phyloP scores from a whole-genome alignment of 2,888 invertebrate genomes.

The Digitonthophagus gazella region DNA sequence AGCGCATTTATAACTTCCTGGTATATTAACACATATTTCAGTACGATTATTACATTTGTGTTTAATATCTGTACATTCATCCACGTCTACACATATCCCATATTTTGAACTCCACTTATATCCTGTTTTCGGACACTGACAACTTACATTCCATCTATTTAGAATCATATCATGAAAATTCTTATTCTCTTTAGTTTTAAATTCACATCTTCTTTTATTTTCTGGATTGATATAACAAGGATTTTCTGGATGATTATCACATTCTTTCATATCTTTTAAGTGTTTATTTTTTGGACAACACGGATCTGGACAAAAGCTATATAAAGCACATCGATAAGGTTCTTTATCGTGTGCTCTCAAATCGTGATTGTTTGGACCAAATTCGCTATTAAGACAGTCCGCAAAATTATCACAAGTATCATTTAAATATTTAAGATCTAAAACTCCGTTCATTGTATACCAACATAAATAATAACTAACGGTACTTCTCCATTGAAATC shows the following conservation, averaged over 20 bases:
- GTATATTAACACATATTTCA: conserved; percentile 59
- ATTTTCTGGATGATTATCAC: conserved; percentile 51
- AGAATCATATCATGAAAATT: conserved; percentile 52
- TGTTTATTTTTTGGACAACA: conserved; percentile 58
- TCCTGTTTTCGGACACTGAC: conserved; percentile 55
- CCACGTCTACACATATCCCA: conserved; percentile 62
- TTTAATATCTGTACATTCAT: conserved; percentile 55
- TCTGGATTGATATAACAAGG: conserved; percentile 55
- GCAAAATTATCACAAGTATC: conserved; percentile 64
- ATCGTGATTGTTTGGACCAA: conserved; percentile 54
- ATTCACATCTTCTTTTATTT: conserved; percentile 41
- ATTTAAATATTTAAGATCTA: conserved; percentile 55
- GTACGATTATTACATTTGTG: conserved; percentile 50
- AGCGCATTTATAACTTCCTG: conserved; percentile 53
- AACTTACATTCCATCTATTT: conserved; percentile 63
- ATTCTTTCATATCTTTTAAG: conserved; percentile 48
- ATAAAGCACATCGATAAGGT: conserved; percentile 60
- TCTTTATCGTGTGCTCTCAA: conserved; percentile 57
- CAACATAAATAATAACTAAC: conserved; percentile 69
- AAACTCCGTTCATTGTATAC: conserved; percentile 60
- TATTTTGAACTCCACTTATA: conserved; percentile 60
- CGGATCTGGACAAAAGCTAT: conserved; percentile 67
- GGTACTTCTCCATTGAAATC: conserved; percentile 61
- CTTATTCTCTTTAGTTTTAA: conserved; percentile 44
- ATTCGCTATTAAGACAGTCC: conserved; percentile 53